Percentiles rank a stretch among this genome's conserved stretches.
Evolutionary conservation across 2,113 vertebrate genomes (phyloP).

Genomic region (Bos indicus): DNA sequence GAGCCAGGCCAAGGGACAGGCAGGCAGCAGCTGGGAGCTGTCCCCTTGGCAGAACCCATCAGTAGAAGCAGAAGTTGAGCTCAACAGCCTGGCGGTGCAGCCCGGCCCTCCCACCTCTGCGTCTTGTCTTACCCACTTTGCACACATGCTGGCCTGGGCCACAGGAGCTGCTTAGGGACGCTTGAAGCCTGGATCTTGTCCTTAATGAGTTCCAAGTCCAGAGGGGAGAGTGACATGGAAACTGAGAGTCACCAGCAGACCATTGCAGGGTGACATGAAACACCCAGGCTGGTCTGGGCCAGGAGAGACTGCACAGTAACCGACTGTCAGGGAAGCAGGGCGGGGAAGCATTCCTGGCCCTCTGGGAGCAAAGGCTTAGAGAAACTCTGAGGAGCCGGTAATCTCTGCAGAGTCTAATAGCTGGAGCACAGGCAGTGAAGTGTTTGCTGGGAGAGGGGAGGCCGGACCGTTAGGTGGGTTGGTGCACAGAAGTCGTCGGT

Average conservation of each 20-base stretch:
- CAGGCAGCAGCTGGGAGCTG: slow-evolving; percentile 49
- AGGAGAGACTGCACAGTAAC: background rate
- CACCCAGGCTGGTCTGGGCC: too few species aligned
- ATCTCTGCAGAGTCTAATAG: background rate
- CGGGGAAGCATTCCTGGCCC: background rate
- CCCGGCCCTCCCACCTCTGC: background rate
- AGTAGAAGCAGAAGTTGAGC: background rate
- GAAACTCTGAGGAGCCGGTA: background rate
- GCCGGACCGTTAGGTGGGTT: background rate
- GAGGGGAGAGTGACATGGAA: background rate
- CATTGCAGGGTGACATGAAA: background rate
- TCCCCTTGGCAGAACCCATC: background rate
- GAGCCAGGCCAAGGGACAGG: slow-evolving; percentile 21
- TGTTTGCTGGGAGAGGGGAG: background rate
- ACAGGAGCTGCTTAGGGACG: background rate
- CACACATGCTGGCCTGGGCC: background rate
- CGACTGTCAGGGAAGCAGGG: background rate
- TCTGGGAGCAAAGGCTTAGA: background rate
- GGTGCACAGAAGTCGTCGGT: background rate
- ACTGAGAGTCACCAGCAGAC: background rate
- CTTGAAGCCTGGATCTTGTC: background rate
- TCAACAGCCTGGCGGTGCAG: background rate
- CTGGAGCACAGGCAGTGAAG: background rate
- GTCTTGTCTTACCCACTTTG: background rate
- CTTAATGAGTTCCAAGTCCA: background rate